These are phyloP conservation scores for Calameuta filiformis DNA, from an alignment of 2,888 invertebrate genomes.

Conservation along the genomic window DNA sequence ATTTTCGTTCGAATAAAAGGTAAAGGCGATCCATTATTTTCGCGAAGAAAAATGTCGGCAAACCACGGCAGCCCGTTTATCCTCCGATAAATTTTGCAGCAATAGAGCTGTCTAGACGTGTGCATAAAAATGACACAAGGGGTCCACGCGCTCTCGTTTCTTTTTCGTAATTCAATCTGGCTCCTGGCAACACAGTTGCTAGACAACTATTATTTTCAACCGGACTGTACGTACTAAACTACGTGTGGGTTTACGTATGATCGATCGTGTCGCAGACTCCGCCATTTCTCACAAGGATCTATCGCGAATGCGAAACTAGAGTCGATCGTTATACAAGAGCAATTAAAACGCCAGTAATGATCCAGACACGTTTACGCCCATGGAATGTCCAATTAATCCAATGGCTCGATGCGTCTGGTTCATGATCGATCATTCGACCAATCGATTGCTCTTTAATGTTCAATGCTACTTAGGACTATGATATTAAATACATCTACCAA, in stretches of 20 bases:
- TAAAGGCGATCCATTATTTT: neutral
- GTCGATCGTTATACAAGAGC: neutral
- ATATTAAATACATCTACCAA: neutral
- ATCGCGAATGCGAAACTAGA: neutral
- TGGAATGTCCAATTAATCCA: conserved; percentile 29
- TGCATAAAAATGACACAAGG: neutral
- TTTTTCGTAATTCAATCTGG: neutral
- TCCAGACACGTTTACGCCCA: neutral
- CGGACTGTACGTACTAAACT: neutral
- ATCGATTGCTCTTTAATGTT: neutral
- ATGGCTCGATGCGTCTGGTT: conserved; percentile 11
- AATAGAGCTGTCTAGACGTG: neutral
- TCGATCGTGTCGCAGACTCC: neutral
- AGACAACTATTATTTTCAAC: neutral
- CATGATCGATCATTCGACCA: conserved; percentile 4
- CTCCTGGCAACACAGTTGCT: neutral
- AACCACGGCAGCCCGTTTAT: neutral
- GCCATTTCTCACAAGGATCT: neutral
- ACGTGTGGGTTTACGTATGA: neutral
- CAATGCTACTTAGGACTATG: neutral
- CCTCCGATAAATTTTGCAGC: neutral
- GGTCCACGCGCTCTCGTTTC: neutral
- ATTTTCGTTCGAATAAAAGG: neutral
- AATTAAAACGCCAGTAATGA: neutral
- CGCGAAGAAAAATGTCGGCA: neutral